phyloP scores from a whole-genome alignment of 2,113 vertebrate species.

The Gymnarchus niloticus region DNA sequence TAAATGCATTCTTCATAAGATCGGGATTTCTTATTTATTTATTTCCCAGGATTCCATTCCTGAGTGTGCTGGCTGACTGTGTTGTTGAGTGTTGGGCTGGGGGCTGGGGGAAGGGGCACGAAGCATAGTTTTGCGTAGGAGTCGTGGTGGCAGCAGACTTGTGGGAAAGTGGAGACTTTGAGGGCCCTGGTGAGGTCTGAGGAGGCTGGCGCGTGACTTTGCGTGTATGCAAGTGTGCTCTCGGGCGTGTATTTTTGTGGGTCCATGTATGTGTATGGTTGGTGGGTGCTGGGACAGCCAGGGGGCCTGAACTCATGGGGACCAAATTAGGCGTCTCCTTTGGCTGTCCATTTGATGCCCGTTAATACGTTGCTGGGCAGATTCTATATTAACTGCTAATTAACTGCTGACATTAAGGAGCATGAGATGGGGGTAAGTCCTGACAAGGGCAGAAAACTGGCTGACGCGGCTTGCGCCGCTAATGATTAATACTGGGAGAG shows the following conservation, averaged over 20 bases:
- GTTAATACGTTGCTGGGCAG: slow-evolving; percentile 52
- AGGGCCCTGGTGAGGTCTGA: slow-evolving; percentile 1
- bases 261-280: not conserved
- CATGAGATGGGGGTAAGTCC: slow-evolving; percentile 47
- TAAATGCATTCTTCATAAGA: not conserved
- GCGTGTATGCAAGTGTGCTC: not conserved
- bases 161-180: slow-evolving; percentile 45
- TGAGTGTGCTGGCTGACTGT: not conserved
- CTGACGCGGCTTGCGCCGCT: slow-evolving; percentile 41
- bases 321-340: slow-evolving; percentile 52
- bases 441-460: slow-evolving; percentile 45
- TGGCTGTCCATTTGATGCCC: slow-evolving; percentile 51
- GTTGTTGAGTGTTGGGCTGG: not conserved
- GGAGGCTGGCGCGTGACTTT: not conserved
- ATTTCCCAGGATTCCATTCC: not conserved
- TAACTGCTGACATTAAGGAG: slow-evolving; percentile 55
- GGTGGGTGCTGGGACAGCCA: slow-evolving; percentile 16
- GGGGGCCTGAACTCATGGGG: slow-evolving; percentile 41
- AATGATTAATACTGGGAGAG: slow-evolving; percentile 45
- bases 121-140: slow-evolving; percentile 20
- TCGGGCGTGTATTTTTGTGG: not conserved
- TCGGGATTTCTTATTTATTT: not conserved
- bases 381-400: slow-evolving; percentile 57
- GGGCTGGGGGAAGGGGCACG: not conserved
- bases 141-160: slow-evolving; percentile 51